A percentile compares a stretch with the other conserved stretches of the same genome.
These are phyloP conservation scores for Erythrolamprus reginae DNA, from an alignment of 2,113 vertebrate genomes.

Conservation along the genomic window DNA sequence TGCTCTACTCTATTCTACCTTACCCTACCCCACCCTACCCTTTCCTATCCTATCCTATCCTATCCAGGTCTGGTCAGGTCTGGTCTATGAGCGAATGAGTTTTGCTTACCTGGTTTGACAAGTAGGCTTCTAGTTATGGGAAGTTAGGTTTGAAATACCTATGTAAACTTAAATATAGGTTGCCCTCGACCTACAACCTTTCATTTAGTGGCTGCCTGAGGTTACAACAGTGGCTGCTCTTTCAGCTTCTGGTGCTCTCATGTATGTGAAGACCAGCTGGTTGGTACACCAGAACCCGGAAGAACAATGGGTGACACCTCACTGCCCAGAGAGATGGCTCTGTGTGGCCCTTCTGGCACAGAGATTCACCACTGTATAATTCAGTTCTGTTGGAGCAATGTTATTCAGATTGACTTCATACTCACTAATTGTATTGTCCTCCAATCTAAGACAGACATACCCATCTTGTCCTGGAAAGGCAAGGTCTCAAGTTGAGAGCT, in stretches of 20 bases:
- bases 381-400: neutral
- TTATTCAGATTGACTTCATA: neutral
- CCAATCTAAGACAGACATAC: neutral
- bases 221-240: neutral
- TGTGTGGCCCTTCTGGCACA: too few species aligned
- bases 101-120: neutral
- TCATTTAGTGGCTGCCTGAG: neutral
- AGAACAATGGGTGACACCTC: too few species aligned
- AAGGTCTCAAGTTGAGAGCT: neutral
- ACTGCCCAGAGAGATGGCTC: too few species aligned
- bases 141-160: neutral
- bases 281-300: too few species aligned
- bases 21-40: too few species aligned
- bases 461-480: neutral
- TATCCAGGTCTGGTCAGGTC: too few species aligned
- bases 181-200: neutral
- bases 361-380: too few species aligned
- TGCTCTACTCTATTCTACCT: too few species aligned
- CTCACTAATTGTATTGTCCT: neutral
- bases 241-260: too few species aligned
- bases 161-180: neutral
- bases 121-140: neutral
- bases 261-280: too few species aligned
- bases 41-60: too few species aligned
- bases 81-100: neutral